phyloP scores from a whole-genome alignment of 2,113 vertebrate species.

The Centrocercus urophasianus region DNA sequence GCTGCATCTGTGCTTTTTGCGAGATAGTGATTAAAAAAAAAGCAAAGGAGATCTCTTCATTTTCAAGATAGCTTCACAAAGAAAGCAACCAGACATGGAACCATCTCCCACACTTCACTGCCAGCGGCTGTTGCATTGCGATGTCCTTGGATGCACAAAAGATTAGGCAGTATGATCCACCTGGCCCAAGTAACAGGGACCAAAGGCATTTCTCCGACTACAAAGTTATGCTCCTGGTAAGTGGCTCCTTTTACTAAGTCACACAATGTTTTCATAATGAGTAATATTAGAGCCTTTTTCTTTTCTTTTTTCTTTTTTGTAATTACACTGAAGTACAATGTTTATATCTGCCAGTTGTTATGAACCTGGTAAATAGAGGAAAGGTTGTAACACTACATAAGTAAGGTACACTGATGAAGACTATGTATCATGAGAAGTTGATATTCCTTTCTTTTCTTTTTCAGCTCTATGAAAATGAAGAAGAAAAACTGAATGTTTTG shows the following conservation, averaged over 20 bases:
- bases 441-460: constrained; percentile 51
- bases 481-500: neutral
- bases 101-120: neutral
- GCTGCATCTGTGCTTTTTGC: constrained; percentile 35
- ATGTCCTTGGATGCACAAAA: constrained; percentile 22
- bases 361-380: neutral
- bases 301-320: neutral
- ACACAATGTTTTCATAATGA: neutral
- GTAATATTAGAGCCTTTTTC: neutral
- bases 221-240: constrained; percentile 44
- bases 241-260: constrained; percentile 31
- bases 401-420: neutral
- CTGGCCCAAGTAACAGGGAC: neutral
- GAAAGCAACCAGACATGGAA: constrained; percentile 20
- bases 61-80: constrained; percentile 60
- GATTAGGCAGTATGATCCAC: neutral
- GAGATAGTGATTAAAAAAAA: constrained; percentile 28
- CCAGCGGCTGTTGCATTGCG: neutral
- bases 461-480: constrained; percentile 43
- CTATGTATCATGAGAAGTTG: neutral
- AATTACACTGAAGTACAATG: neutral
- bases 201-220: constrained; percentile 23
- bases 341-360: neutral
- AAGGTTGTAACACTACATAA: neutral
- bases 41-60: constrained; percentile 49